Evolutionary conservation across 1,140 invertebrate genomes (phyloP).

Genomic region (Aradophagus sp.): DNA sequence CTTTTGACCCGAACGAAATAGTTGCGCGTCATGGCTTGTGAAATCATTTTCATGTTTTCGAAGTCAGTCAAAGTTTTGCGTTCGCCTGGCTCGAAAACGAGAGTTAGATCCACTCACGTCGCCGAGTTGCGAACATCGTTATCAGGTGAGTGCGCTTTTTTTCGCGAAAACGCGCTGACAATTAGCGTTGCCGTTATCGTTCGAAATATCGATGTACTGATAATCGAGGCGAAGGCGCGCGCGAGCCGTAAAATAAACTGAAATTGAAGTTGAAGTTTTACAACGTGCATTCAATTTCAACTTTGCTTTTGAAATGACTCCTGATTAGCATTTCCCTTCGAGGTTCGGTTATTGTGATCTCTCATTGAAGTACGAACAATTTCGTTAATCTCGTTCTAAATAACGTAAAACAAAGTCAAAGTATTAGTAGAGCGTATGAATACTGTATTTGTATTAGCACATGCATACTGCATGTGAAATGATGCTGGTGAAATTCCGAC

Average conservation of each 20-base stretch:
- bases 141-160: conserved; percentile 15
- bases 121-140: background rate
- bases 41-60: conserved; percentile 52
- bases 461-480: conserved; percentile 11
- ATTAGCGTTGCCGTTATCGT: too few species aligned
- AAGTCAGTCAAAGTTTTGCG: conserved; percentile 41
- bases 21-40: conserved; percentile 46
- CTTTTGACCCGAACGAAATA: conserved; percentile 47
- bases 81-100: conserved; percentile 15
- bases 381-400: too few species aligned
- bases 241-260: too few species aligned
- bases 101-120: conserved; percentile 24
- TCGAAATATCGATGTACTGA: too few species aligned
- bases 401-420: conserved; percentile 1
- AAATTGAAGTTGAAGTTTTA: too few species aligned
- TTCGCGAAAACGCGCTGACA: conserved; percentile 5
- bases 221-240: too few species aligned
- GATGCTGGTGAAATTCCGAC: conserved; percentile 12
- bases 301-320: too few species aligned
- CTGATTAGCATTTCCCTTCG: too few species aligned
- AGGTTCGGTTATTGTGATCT: too few species aligned
- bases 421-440: conserved; percentile 15
- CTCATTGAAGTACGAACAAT: too few species aligned
- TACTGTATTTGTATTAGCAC: conserved; percentile 16
- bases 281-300: too few species aligned